Conservation (phyloP, 2,797 vertebrate species). For the Acrocephalus scirpaceus region DNA sequence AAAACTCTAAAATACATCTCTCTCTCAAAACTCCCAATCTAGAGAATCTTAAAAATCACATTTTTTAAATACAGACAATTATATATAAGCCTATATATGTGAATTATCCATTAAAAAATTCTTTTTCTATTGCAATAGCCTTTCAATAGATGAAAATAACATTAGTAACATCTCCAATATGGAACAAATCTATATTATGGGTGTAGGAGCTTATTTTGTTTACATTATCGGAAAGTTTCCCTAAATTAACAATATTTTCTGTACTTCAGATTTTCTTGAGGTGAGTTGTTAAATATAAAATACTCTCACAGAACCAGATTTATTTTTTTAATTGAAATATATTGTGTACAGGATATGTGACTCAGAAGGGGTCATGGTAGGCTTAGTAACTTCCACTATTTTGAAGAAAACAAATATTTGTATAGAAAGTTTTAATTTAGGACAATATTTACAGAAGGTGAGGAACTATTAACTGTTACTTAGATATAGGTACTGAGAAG, state of each 20-base stretch:
- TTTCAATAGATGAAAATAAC: neutral
- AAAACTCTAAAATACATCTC: neutral
- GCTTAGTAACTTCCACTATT: neutral
- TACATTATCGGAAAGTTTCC: neutral
- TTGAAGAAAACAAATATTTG: neutral
- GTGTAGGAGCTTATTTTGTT: neutral
- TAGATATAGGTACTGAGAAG: neutral
- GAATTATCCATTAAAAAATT: neutral
- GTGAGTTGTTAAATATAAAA: neutral
- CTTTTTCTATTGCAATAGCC: neutral
- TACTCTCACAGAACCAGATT: neutral
- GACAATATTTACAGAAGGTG: neutral
- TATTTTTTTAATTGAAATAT: neutral
- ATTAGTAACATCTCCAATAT: neutral
- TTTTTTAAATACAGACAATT: neutral
- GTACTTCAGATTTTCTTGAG: neutral
- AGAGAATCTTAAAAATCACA: neutral
- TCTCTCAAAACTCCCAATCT: neutral
- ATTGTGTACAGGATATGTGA: neutral
- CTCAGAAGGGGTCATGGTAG: neutral
- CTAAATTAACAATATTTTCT: neutral
- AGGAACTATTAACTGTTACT: neutral
- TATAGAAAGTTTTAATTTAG: neutral
- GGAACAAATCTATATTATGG: accelerated
- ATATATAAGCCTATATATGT: neutral